Conservation (phyloP, 2,888 invertebrate species). For the Sesia apiformis region DNA sequence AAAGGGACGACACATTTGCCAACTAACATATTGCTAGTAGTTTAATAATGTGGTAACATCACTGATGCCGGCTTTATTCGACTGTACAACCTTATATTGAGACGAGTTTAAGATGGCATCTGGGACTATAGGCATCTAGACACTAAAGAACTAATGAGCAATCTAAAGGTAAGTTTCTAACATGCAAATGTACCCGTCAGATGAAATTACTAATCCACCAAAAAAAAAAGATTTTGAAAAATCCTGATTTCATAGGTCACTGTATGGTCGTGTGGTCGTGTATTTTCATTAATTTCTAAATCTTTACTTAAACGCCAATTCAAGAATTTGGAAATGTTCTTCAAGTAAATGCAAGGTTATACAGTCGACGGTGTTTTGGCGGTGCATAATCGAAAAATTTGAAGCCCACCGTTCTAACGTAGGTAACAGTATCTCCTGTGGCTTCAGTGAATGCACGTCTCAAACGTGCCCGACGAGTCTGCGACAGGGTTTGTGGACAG, state of each 20-base stretch:
- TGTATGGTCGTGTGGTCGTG: background rate
- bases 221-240: background rate
- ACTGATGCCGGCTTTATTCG: conserved; percentile 41
- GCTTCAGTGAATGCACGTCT: conserved; percentile 93
- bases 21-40: conserved; percentile 50
- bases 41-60: conserved; percentile 42
- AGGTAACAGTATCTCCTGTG: conserved; percentile 89
- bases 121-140: background rate
- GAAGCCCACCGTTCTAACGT: conserved; percentile 89
- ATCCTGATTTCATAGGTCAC: background rate
- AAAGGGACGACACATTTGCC: conserved; percentile 67
- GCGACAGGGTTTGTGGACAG: conserved; percentile 92
- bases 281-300: no score
- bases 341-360: conserved; percentile 29
- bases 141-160: background rate
- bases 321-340: no score
- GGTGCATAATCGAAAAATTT: conserved; percentile 55
- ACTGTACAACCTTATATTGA: conserved; percentile 56
- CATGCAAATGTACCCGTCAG: background rate
- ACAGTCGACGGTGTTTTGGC: conserved; percentile 51
- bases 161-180: background rate
- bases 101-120: background rate
- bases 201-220: background rate
- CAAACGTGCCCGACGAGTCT: conserved; percentile 88
- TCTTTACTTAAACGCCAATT: no score